Evolutionary conservation across 2,797 vertebrate species (phyloP).

Genomic region (Percopsis omiscomaycus): DNA sequence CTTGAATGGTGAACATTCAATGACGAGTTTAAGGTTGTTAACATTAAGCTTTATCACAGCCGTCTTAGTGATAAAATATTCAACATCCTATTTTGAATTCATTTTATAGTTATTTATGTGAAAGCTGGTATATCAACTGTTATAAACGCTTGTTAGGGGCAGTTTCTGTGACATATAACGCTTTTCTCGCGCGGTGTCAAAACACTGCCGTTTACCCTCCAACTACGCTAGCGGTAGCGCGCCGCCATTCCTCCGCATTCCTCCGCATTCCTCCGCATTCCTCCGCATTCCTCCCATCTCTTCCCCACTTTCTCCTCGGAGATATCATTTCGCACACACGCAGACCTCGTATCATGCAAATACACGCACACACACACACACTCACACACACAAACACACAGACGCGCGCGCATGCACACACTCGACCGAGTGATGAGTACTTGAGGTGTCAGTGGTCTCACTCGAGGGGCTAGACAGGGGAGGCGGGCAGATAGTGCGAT

Average conservation of each 20-base stretch:
- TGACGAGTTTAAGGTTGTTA: no score
- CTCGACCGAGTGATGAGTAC: constrained; percentile 68
- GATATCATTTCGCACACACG: constrained; percentile 10
- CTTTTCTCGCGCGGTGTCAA: background rate
- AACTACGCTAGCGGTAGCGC: background rate
- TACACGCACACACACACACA: background rate
- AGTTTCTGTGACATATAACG: no score
- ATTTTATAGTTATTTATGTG: no score
- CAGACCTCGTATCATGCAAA: background rate
- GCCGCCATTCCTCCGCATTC: background rate
- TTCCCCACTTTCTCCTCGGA: constrained; percentile 12
- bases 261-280: constrained; percentile 6
- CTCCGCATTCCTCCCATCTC: constrained; percentile 4
- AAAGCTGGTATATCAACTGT: no score
- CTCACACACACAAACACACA: background rate
- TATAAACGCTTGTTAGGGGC: background rate
- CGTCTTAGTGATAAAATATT: no score
- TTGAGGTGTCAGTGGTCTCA: constrained; percentile 76
- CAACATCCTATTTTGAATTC: no score
- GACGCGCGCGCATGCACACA: constrained; percentile 13
- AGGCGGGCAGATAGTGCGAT: constrained; percentile 53
- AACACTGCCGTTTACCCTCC: background rate
- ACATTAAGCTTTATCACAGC: no score
- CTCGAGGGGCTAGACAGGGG: constrained; percentile 29
- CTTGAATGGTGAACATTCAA: no score